These are phyloP conservation scores for Ectemnius lituratus DNA, from an alignment of 2,888 invertebrate species.

Conservation along the genomic window DNA sequence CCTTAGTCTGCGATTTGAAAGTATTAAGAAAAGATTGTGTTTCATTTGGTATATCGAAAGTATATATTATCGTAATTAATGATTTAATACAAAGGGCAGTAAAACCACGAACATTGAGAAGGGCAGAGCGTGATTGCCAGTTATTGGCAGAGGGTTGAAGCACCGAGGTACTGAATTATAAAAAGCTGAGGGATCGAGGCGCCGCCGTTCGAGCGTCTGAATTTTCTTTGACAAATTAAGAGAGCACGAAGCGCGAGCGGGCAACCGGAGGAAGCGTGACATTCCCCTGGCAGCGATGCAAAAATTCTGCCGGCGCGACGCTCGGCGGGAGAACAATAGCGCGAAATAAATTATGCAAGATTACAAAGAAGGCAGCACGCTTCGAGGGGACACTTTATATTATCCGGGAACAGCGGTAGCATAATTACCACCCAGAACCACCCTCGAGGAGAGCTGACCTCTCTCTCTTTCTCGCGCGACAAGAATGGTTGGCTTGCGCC, in stretches of 20 bases:
- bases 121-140: neutral
- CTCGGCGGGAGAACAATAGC: constrained; percentile 66
- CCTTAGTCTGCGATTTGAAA: too few relatives aligned
- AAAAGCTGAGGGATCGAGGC: neutral
- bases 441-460: constrained; percentile 17
- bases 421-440: constrained; percentile 71
- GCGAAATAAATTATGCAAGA: constrained; percentile 78
- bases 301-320: constrained; percentile 65
- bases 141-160: constrained; percentile 13
- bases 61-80: neutral
- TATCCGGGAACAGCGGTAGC: constrained; percentile 75
- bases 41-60: neutral
- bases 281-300: constrained; percentile 57
- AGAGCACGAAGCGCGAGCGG: constrained; percentile 21
- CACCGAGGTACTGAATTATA: neutral
- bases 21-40: too few relatives aligned
- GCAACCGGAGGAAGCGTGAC: constrained; percentile 12
- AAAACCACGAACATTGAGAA: neutral
- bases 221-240: constrained; percentile 56
- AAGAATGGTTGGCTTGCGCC: constrained; percentile 19
- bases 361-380: constrained; percentile 70
- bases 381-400: constrained; percentile 72
- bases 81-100: too few relatives aligned
- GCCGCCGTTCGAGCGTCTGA: constrained; percentile 36
- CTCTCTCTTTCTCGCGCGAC: neutral